phyloP scores from a whole-genome alignment of 2,113 vertebrate genomes.

The Aptenodytes patagonicus region DNA sequence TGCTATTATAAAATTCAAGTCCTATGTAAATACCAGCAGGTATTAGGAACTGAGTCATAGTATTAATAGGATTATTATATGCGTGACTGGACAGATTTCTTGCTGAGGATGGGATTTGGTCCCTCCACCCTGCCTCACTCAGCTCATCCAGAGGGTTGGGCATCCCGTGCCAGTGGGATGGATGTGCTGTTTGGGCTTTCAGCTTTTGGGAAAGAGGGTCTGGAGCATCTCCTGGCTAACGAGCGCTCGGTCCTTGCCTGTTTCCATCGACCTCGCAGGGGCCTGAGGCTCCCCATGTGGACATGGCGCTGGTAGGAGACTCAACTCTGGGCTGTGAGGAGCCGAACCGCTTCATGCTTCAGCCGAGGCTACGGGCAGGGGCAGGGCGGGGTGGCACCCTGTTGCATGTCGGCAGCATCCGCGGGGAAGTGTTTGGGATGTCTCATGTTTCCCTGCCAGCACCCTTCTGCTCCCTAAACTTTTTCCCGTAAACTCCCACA shows the following conservation, averaged over 20 bases:
- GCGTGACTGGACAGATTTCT: not conserved
- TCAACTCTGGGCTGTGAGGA: not conserved
- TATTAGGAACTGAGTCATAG: constrained; percentile 20
- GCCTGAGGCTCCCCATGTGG: accelerated
- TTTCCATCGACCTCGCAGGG: accelerated
- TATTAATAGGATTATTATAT: not conserved
- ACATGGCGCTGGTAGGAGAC: accelerated
- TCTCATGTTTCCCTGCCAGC: not conserved
- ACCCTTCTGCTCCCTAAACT: not conserved
- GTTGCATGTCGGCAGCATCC: not conserved
- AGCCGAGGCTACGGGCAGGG: not conserved
- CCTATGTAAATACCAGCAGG: not conserved
- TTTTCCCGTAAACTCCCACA: not conserved
- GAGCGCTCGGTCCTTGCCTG: accelerated
- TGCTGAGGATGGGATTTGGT: not conserved
- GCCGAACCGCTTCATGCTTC: not conserved
- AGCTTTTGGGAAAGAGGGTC: not conserved
- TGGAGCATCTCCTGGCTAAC: not conserved
- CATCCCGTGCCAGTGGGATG: accelerated
- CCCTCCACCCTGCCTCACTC: not conserved
- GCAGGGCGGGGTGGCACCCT: not conserved
- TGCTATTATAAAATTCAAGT: not conserved
- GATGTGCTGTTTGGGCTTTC: not conserved
- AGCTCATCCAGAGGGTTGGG: not conserved
- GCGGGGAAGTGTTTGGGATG: accelerated